Evolutionary conservation across 2,888 invertebrate genomes (phyloP).

Genomic region (Dryobotodes eremita): DNA sequence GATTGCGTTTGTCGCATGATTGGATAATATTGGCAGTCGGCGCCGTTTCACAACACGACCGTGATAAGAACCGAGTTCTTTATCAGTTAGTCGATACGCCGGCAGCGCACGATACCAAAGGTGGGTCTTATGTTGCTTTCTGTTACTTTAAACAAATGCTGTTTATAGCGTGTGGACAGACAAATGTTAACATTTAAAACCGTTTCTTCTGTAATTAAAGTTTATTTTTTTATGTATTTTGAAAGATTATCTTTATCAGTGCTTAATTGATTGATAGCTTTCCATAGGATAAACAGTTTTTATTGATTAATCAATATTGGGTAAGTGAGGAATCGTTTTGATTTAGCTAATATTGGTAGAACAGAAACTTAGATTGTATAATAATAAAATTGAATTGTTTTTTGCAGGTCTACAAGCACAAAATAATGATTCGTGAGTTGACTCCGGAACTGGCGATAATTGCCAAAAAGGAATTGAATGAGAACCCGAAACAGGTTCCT

Average conservation of each 20-base stretch:
- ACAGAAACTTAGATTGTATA: background rate
- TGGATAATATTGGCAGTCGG: conserved; percentile 52
- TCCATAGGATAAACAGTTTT: conserved; percentile 1
- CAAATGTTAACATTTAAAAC: conserved; percentile 6
- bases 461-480: conserved; percentile 87
- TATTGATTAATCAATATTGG: conserved; percentile 1
- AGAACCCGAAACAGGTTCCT: conserved; percentile 84
- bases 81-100: conserved; percentile 77
- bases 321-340: background rate
- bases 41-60: conserved; percentile 60
- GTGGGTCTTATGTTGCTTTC: conserved; percentile 55
- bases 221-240: background rate
- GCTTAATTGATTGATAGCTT: background rate
- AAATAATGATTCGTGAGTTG: conserved; percentile 81
- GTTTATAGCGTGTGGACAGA: conserved; percentile 5
- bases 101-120: conserved; percentile 61
- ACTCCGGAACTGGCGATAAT: conserved; percentile 85
- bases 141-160: conserved; percentile 8
- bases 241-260: background rate
- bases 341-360: background rate
- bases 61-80: conserved; percentile 66
- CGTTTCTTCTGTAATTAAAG: background rate
- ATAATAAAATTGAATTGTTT: background rate
- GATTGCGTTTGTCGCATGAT: conserved; percentile 56
- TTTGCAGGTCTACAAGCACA: conserved; percentile 20